A percentile compares a stretch with the other conserved stretches of the same genome.
Conservation (phyloP, 2,888 invertebrate species). For the Polia nebulosa region DNA sequence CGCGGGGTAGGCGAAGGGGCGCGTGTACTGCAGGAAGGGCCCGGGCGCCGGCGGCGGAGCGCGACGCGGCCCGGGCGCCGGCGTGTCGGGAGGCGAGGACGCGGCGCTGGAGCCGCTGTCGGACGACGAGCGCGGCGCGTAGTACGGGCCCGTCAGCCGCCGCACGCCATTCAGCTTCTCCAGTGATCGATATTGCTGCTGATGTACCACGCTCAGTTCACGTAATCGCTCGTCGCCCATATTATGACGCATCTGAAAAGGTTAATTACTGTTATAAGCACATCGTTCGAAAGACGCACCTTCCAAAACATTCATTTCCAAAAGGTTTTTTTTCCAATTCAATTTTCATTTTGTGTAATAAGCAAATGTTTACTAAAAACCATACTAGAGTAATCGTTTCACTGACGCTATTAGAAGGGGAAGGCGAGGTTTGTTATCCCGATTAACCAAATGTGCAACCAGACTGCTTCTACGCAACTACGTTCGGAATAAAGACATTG, state of each 20-base stretch:
- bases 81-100: slow-evolving; percentile 85
- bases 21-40: slow-evolving; percentile 82
- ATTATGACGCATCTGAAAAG: slow-evolving; percentile 91
- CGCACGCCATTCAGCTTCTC: slow-evolving; percentile 91
- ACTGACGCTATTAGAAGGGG: background rate
- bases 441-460: background rate
- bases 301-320: background rate
- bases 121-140: slow-evolving; percentile 80
- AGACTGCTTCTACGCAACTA: slow-evolving; percentile 15
- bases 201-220: slow-evolving; percentile 87
- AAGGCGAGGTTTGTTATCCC: background rate
- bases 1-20: slow-evolving; percentile 84
- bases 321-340: background rate
- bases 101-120: slow-evolving; percentile 87
- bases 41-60: slow-evolving; percentile 77
- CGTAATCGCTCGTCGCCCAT: slow-evolving; percentile 92
- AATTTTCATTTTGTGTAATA: background rate
- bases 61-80: slow-evolving; percentile 75
- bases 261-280: slow-evolving; percentile 5
- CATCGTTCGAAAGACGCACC: background rate
- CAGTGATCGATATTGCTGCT: slow-evolving; percentile 90
- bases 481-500: background rate
- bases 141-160: slow-evolving; percentile 84
- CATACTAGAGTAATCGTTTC: background rate
- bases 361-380: background rate